Evolutionary conservation across 2,113 vertebrate species (phyloP), one percentile per base, ranked within the genome.

Genomic region (Upupa epops): DNA sequence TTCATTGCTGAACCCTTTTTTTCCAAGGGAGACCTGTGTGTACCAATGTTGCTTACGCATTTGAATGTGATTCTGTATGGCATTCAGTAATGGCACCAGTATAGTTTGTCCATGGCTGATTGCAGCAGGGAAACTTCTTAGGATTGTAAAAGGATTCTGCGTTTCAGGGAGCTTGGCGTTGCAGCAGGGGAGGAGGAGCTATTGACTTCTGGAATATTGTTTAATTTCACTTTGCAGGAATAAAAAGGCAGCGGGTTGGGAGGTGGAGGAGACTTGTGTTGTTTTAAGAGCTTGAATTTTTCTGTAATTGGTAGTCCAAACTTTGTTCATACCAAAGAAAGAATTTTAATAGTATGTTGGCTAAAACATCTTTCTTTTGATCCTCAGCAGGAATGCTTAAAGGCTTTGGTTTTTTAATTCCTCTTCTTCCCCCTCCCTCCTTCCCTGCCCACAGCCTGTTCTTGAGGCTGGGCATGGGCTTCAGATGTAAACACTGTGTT

Each of bases 271-370:
- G 42, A 32, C 54, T 55, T 73, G 17, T 77, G 42, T 55, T 77
- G 37, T 79, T 82, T 82, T 61, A 78, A 82, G 74, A 89, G 54
- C 61, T 87, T 61, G 46, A 65, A 11, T 91, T 68, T 92, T 92
- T 92, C 65, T 70, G 46, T 79, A 69, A 42, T 85, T 89, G 83
- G 55, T 54, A 73, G 59, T 55, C 17, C 26, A 52, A 86, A 68
- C 56, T 83, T 93, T 3, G 5, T 83, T 88, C 59, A 54, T 90
- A 72, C 77, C 63, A 54, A 58, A 82, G 77, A 84, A 94, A 73
- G 59, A 91, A 93, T 96, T 90, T 92, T 90, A 92, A 69, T 89
- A 64, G 42, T 13, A 5, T 75, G 37, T 78, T 89, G 76, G 58
- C 72, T 51, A 65, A 88, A 72, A 78, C 8, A 28, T 75, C 4